A percentile compares a stretch with the other conserved stretches of the same genome.
Evolutionary conservation across 2,888 invertebrate species (phyloP).

Genomic region (Standfussiana lucernea): DNA sequence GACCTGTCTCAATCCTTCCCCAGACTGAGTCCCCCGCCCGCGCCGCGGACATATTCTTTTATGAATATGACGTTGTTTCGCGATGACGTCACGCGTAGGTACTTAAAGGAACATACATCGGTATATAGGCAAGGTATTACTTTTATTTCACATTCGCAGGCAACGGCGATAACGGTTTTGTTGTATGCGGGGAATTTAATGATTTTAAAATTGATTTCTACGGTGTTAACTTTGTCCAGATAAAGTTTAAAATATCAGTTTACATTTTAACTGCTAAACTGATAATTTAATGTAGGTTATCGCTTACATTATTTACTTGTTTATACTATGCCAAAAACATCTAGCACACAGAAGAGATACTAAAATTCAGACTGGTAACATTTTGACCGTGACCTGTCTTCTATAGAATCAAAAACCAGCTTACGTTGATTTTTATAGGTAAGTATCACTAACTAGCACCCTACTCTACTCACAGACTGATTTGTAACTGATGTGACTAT

Average conservation of each 20-base stretch:
- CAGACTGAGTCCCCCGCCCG: conserved; percentile 24
- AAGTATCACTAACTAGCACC: too few species aligned
- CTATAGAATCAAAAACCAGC: too few species aligned
- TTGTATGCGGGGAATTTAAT: not conserved
- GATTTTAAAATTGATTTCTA: not conserved
- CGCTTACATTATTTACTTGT: too few species aligned
- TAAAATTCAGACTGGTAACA: too few species aligned
- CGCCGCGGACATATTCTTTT: conserved; percentile 53
- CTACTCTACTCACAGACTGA: not conserved
- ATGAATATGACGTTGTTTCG: conserved; percentile 54
- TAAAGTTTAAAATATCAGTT: too few species aligned
- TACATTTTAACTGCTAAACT: too few species aligned
- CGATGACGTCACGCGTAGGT: conserved; percentile 32
- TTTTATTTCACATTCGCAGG: conserved; percentile 15
- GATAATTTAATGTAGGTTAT: too few species aligned
- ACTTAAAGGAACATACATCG: not conserved
- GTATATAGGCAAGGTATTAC: conserved; percentile 1
- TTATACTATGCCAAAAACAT: too few species aligned
- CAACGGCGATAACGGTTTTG: not conserved
- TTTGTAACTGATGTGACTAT: not conserved
- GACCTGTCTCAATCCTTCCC: conserved; percentile 19
- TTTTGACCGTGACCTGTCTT: too few species aligned
- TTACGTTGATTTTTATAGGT: too few species aligned
- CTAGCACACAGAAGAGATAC: too few species aligned
- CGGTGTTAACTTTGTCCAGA: not conserved